Conservation (phyloP, 2,113 vertebrate species). For the Cercocebus atys region DNA sequence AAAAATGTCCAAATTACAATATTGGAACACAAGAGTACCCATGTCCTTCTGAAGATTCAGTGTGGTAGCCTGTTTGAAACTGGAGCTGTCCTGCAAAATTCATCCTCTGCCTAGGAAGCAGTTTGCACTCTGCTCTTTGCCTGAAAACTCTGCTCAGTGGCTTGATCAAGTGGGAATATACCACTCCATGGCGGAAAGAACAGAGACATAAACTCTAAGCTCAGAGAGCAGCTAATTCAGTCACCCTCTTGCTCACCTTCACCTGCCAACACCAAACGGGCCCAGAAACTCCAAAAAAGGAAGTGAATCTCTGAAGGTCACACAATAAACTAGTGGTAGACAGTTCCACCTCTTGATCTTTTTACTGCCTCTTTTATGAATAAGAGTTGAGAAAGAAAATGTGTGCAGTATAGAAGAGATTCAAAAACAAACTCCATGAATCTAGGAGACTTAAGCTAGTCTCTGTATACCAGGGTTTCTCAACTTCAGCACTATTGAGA, state of each 20-base stretch:
- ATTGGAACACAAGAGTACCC: background rate
- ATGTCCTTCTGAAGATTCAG: background rate
- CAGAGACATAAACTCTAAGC: background rate
- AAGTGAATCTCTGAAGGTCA: background rate
- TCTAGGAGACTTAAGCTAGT: background rate
- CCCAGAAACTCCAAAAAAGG: background rate
- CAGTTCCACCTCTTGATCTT: background rate
- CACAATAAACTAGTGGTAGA: background rate
- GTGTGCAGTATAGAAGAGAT: background rate
- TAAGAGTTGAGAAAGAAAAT: constrained; percentile 26
- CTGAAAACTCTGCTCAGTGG: background rate
- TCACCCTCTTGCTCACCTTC: background rate
- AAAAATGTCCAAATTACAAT: background rate
- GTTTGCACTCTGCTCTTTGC: background rate
- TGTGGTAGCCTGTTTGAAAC: background rate
- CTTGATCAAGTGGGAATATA: background rate
- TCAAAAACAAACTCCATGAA: background rate
- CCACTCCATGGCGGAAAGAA: background rate
- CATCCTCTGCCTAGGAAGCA: background rate
- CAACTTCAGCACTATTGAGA: background rate
- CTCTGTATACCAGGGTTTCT: background rate
- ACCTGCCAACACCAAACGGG: background rate
- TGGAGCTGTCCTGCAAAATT: background rate
- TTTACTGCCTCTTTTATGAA: background rate
- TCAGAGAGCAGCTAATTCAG: background rate